Conservation (phyloP, 2,888 invertebrate species). For the Stenolophus ochropezus region DNA sequence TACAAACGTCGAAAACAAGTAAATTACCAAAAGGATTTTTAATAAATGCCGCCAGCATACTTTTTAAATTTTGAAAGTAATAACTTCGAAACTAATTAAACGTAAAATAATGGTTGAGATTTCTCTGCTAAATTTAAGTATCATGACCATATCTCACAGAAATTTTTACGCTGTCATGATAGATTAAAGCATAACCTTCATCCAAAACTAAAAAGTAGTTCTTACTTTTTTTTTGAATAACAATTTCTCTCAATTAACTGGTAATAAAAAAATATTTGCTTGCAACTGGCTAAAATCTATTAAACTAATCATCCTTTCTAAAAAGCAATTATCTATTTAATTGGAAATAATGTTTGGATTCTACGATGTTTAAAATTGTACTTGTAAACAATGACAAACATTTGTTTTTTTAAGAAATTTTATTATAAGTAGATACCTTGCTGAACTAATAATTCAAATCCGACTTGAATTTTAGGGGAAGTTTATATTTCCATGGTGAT, state of each 20-base stretch:
- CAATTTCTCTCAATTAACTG: constrained; percentile 5
- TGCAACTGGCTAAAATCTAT: too few relatives aligned
- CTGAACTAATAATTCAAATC: too few relatives aligned
- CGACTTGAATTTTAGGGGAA: too few relatives aligned
- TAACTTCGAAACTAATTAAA: constrained; percentile 14
- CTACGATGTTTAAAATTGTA: too few relatives aligned
- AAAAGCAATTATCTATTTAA: too few relatives aligned
- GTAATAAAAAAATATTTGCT: too few relatives aligned
- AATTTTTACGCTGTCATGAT: neutral
- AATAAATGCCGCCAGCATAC: neutral
- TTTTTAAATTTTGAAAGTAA: neutral
- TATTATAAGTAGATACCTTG: too few relatives aligned
- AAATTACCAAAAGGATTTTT: neutral
- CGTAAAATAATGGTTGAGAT: neutral
- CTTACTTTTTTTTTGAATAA: neutral
- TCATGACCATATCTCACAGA: neutral
- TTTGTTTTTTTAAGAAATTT: too few relatives aligned
- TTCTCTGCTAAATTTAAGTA: neutral
- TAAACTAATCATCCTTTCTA: too few relatives aligned
- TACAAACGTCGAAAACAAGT: neutral
- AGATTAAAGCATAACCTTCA: constrained; percentile 2
- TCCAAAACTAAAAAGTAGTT: constrained; percentile 5
- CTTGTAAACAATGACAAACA: too few relatives aligned
- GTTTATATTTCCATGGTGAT: too few relatives aligned
- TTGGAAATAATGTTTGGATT: too few relatives aligned